These are phyloP conservation scores for Hippocampus guttulatus DNA, from an alignment of 2,113 vertebrate genomes.

Conservation along the genomic window DNA sequence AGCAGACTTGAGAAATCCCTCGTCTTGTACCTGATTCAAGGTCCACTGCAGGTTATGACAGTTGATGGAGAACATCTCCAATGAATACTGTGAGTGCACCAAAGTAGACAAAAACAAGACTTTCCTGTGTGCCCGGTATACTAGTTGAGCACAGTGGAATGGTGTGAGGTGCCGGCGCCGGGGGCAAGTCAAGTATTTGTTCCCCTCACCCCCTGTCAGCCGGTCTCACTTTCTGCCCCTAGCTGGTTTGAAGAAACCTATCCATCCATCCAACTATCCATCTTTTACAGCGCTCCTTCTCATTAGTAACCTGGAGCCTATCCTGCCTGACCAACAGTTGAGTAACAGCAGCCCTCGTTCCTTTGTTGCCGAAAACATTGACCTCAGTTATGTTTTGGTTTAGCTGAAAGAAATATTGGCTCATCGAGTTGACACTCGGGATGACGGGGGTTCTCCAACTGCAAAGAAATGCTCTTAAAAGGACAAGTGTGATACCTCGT, in stretches of 20 bases:
- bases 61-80: slow-evolving; percentile 68
- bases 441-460: background rate
- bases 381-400: too few relatives aligned
- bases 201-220: background rate
- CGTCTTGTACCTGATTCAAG: slow-evolving; percentile 73
- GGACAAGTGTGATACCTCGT: background rate
- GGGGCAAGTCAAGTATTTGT: background rate
- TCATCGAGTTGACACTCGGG: background rate
- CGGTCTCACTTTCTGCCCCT: too few relatives aligned
- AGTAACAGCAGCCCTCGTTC: too few relatives aligned
- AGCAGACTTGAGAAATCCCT: slow-evolving; percentile 59
- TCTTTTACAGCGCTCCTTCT: too few relatives aligned
- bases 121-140: background rate
- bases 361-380: too few relatives aligned
- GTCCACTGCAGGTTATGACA: slow-evolving; percentile 70
- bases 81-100: slow-evolving; percentile 34
- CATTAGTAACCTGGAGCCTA: too few relatives aligned
- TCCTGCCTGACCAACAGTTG: too few relatives aligned
- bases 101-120: slow-evolving; percentile 5
- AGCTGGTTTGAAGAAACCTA: background rate
- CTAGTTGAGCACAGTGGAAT: background rate
- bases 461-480: background rate
- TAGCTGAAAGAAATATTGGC: too few relatives aligned
- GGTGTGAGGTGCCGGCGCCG: background rate
- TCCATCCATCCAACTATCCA: too few relatives aligned